Percentiles rank a stretch among this genome's conserved stretches.
These are phyloP conservation scores for Asobara japonica DNA, from an alignment of 1,140 invertebrate species.

Conservation along the genomic window DNA sequence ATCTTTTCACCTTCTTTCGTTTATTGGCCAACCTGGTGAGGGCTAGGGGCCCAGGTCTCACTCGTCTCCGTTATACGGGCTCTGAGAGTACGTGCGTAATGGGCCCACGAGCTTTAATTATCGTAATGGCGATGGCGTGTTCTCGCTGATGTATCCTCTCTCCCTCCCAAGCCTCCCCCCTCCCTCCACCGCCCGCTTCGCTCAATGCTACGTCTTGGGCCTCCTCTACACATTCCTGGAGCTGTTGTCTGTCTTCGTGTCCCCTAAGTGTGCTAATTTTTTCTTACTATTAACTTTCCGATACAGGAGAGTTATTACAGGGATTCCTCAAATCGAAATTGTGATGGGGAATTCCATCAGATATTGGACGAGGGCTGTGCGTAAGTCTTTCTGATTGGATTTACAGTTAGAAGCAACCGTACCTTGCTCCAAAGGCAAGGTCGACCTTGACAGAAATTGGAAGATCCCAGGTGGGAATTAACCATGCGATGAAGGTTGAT, in stretches of 20 bases:
- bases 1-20: conserved; percentile 16
- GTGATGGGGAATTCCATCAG: too few relatives aligned
- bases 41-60: background rate
- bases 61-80: conserved; percentile 29
- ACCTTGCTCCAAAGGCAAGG: too few relatives aligned
- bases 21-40: conserved; percentile 1
- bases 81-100: conserved; percentile 30
- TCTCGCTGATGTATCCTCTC: conserved; percentile 29
- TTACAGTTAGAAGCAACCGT: too few relatives aligned
- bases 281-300: conserved; percentile 20
- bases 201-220: conserved; percentile 8
- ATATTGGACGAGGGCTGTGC: too few relatives aligned
- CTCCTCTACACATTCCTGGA: background rate
- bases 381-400: too few relatives aligned
- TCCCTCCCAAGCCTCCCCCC: conserved; percentile 23
- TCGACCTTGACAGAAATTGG: too few relatives aligned
- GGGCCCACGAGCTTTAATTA: conserved; percentile 41
- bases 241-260: background rate
- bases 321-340: too few relatives aligned
- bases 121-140: conserved; percentile 40
- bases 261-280: background rate
- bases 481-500: too few relatives aligned
- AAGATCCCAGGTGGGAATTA: too few relatives aligned
- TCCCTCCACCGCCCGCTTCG: conserved; percentile 1
- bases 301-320: too few relatives aligned